These are phyloP conservation scores for Eufriesea mexicana DNA, from an alignment of 1,140 invertebrate species.

Conservation along the genomic window DNA sequence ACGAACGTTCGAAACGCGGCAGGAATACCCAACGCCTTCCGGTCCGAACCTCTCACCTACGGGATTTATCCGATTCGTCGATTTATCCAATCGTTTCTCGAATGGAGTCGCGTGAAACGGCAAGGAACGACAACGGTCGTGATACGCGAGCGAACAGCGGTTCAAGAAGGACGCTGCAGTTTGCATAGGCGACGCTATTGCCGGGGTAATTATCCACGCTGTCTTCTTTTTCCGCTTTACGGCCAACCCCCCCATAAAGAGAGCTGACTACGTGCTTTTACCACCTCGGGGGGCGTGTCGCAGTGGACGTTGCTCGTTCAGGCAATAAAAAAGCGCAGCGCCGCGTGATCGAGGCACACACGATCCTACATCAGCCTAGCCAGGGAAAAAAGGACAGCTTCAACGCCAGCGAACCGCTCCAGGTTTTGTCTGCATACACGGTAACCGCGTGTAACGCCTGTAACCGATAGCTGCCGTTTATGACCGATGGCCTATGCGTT, in stretches of 20 bases:
- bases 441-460: slow-evolving; percentile 32
- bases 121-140: background rate
- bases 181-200: slow-evolving; percentile 55
- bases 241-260: slow-evolving; percentile 56
- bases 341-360: slow-evolving; percentile 61
- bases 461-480: slow-evolving; percentile 20
- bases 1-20: background rate
- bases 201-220: slow-evolving; percentile 66
- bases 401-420: slow-evolving; percentile 34
- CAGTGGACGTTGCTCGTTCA: slow-evolving; percentile 64
- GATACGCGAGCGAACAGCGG: slow-evolving; percentile 22
- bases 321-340: slow-evolving; percentile 68
- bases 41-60: no score
- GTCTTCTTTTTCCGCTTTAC: slow-evolving; percentile 68
- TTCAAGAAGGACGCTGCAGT: slow-evolving; percentile 19
- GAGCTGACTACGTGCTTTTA: slow-evolving; percentile 65
- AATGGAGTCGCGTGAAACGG: background rate
- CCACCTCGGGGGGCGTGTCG: slow-evolving; percentile 60
- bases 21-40: background rate
- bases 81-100: no score
- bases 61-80: background rate
- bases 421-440: slow-evolving; percentile 47
- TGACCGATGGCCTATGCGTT: slow-evolving; percentile 39
- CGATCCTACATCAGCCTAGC: slow-evolving; percentile 51
- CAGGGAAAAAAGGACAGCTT: slow-evolving; percentile 37